Evolutionary conservation across 23 tunicate genomes (phyloP), one percentile per base, ranked within the genome.

Genomic region (Halocynthia roretzi): DNA sequence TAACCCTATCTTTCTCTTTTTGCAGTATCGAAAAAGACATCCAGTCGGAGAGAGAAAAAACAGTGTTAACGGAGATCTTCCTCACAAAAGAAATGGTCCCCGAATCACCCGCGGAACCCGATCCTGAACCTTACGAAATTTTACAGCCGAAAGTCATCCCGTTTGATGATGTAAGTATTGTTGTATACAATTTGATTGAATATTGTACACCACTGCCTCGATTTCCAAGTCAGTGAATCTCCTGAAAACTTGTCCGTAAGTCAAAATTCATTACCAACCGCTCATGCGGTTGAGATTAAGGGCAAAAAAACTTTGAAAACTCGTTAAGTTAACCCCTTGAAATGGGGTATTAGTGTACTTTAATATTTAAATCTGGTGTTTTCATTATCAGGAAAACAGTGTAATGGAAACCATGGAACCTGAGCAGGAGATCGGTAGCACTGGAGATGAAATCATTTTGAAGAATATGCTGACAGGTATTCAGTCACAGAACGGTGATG

Each of bases 91-190:
- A 92, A 6, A 86, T 92, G 98, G 83, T 92, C 5, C 98, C 98
- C 18, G 98, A 92, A 68, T 82, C 82, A 20, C 98, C 98, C n/a
- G 87, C 85, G 6, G 98, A 92, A 74, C 92, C 98, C 0, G 98
- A 92, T 82, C 87, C 87, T 10, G 98, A 92, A 78, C 85, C 92
- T 6, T 82, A 83, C 58, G 92, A 92, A 48, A 71, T 86, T 71
- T 53, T 86, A n/a, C 86, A 84, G 8, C 98, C 98, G 22, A 86
- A 82, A 60, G 76, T 92, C 22, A 92, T 92, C 67, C 98, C 98
- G 7, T 80, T 57, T 23, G 90, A 85, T n/a, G 97, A 90, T 64
- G 97, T 90, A 71, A 84, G 96, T 84, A 52, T 8, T 51, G 44
- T 31, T 31, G 44, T 31, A 31, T 31, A 0, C 44, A 31, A 31